phyloP scores from a whole-genome alignment of 2,113 vertebrate genomes.

The Myodes glareolus region DNA sequence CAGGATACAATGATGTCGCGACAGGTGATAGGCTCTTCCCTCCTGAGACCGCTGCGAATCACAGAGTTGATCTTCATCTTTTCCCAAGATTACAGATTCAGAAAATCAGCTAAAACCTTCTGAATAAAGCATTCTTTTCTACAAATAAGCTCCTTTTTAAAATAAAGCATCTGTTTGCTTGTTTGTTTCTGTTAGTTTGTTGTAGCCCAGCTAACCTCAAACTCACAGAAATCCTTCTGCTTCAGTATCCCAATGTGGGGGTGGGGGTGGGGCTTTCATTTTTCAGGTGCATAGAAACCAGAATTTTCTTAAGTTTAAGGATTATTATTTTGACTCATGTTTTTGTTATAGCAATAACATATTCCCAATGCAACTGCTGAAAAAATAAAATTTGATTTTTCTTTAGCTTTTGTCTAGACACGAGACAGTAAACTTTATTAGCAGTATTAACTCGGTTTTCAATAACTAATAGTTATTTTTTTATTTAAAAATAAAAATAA shows the following conservation, averaged over 20 bases:
- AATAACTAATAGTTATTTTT: neutral
- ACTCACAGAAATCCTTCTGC: neutral
- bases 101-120: neutral
- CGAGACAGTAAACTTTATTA: neutral
- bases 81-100: neutral
- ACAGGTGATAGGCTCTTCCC: neutral
- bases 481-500: neutral
- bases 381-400: conserved; percentile 10
- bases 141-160: neutral
- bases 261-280: neutral
- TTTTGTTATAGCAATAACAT: conserved; percentile 3
- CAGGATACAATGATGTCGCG: neutral
- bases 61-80: neutral
- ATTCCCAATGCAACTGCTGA: neutral
- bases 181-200: neutral
- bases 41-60: neutral
- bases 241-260: neutral
- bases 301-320: neutral
- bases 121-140: neutral
- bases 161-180: neutral
- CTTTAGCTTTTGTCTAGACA: neutral
- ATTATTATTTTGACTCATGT: neutral
- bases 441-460: neutral
- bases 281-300: neutral
- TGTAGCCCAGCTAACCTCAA: neutral